phyloP scores from a whole-genome alignment of 2,888 invertebrate species.

The Ichneumoninae sp. region DNA sequence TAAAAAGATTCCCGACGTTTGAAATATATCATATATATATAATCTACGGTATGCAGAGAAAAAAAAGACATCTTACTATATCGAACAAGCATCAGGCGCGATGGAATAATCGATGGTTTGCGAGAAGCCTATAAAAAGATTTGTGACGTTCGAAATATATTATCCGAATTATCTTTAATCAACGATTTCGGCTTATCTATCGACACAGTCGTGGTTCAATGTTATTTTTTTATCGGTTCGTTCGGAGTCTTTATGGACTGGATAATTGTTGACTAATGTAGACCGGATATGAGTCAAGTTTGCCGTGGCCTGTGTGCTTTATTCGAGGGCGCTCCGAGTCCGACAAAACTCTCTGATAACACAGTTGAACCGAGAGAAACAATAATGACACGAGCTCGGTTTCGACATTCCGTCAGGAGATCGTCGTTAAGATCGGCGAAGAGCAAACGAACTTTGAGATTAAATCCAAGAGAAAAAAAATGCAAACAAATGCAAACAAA shows the following conservation, averaged over 20 bases:
- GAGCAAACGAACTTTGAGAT: not conserved
- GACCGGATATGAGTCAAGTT: not conserved
- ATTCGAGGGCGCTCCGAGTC: not conserved
- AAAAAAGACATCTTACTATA: not conserved
- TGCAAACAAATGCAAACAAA: conserved; percentile 8
- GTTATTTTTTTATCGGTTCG: not conserved
- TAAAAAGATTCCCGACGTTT: not conserved
- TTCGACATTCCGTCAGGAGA: not conserved
- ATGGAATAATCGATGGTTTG: not conserved
- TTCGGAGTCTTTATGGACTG: not conserved
- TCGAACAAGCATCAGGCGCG: conserved; percentile 33
- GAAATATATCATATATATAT: too few species aligned
- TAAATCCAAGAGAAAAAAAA: conserved; percentile 11
- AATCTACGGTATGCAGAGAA: not conserved
- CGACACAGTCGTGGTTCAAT: not conserved
- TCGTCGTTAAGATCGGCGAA: not conserved
- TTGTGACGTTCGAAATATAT: too few species aligned
- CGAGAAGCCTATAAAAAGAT: not conserved
- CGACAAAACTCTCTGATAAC: not conserved
- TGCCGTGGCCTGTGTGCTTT: not conserved
- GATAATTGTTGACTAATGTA: not conserved
- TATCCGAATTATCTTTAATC: not conserved
- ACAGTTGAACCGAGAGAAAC: not conserved
- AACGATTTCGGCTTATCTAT: not conserved
- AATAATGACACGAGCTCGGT: not conserved